Conservation (phyloP, 2,797 vertebrate species). For the Knipowitschia caucasica region DNA sequence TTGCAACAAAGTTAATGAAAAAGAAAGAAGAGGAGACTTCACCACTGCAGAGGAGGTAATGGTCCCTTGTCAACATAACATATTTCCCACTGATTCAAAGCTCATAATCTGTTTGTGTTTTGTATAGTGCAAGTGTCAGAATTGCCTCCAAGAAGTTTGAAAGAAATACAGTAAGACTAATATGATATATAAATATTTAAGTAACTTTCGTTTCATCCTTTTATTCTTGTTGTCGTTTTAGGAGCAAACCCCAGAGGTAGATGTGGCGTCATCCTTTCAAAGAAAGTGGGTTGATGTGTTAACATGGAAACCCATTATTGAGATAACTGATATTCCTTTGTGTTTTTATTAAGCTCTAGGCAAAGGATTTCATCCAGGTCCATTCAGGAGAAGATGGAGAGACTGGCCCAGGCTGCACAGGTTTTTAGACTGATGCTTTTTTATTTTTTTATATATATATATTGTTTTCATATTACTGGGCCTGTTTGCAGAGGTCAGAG, state of each 20-base stretch:
- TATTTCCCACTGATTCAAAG: neutral
- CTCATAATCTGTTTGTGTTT: conserved; percentile 6
- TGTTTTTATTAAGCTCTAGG: conserved; percentile 71
- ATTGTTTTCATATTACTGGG: neutral
- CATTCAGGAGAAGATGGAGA: conserved; percentile 88
- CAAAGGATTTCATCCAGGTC: conserved; percentile 81
- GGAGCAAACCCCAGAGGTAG: conserved; percentile 59
- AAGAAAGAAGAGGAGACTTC: conserved; percentile 67
- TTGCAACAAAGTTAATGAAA: conserved; percentile 60
- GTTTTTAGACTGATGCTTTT: conserved; percentile 52
- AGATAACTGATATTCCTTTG: too few relatives aligned
- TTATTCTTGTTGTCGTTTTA: conserved; percentile 21
- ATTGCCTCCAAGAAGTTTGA: conserved; percentile 65
- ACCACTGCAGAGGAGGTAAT: conserved; percentile 73
- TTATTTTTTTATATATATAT: neutral
- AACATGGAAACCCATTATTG: too few relatives aligned
- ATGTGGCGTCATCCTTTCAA: conserved; percentile 61
- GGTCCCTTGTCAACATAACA: neutral
- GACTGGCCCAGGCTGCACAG: conserved; percentile 86
- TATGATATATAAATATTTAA: neutral
- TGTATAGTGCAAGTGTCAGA: conserved; percentile 69
- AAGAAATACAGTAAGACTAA: conserved; percentile 54
- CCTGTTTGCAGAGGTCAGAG: conserved; percentile 78
- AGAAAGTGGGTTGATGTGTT: conserved; percentile 71
- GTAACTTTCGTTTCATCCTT: neutral